Base-by-base conservation (phyloP, 2,113 vertebrate species). In the Poecile atricapillus region DNA sequence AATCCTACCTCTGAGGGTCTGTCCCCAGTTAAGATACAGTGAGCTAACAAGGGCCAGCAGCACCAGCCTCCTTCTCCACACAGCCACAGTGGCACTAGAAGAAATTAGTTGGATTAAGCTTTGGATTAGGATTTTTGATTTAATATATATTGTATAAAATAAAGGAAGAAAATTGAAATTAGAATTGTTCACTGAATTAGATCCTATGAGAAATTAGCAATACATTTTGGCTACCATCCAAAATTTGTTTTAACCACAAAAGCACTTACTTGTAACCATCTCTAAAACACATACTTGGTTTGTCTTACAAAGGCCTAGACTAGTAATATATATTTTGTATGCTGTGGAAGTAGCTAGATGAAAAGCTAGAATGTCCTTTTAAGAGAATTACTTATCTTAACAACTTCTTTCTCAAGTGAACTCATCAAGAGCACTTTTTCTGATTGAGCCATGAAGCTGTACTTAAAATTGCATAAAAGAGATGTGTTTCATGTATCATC, bases 341-440 rank as follows among this genome's bases (percentile, higher is more conserved):
- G 78, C 70, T 87, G 35, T 19, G 89, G 67, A 83, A 93, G 70
- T 82, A 79, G 49, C 13, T 58, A 93, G 81, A 73, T 93, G 62
- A 87, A 95, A 91, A 76, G 28, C 31, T 89, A 68, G 46, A 68
- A 76, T 79, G 53, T 87, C 31, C 27, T 95, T 95, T 94, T 75
- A 94, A 58, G 70, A 53, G 16, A 94, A 65, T 37, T 94, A 58
- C 65, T 94, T 70, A 76, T 39, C 41, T 87, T 89, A 93, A 82
- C 87, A 47, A 75, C 35, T 84, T 84, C 39, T 68, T 82, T 89
- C 81, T 71, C 62, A 73, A 83, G 56, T 90, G 71, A 94, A 81
- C 50, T 94, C 75, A 85, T 67, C 55, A 81, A 65, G 9, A 86
- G 17, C 56, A 79, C 35, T 79, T 94, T 87, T 93, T 84, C 69